A percentile compares a stretch with the other conserved stretches of the same genome.
Conservation (phyloP, 2,797 vertebrate species). For the Sebastolobus altivelis region DNA sequence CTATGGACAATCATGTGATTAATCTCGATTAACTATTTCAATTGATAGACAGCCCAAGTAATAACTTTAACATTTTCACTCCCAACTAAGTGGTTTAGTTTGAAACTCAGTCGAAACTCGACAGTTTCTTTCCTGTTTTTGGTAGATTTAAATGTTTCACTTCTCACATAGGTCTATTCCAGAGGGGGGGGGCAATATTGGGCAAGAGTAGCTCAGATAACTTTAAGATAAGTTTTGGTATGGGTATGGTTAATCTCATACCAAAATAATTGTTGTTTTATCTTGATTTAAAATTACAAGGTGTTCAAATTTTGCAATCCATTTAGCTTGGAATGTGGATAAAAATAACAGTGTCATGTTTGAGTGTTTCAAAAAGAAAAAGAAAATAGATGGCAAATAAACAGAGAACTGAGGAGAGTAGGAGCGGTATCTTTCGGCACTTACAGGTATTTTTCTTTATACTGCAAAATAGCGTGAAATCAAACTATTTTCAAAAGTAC, state of each 20-base stretch:
- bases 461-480: not conserved
- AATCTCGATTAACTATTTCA: no score
- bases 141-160: no score
- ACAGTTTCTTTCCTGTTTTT: not conserved
- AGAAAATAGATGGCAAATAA: not conserved
- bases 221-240: not conserved
- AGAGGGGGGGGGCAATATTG: not conserved
- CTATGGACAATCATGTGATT: no score
- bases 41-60: no score
- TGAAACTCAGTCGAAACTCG: not conserved
- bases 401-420: not conserved
- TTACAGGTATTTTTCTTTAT: not conserved
- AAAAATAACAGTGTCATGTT: not conserved
- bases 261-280: not conserved
- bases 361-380: not conserved
- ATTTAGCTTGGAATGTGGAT: not conserved
- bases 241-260: not conserved
- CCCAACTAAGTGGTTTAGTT: not conserved
- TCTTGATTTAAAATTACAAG: not conserved
- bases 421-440: not conserved
- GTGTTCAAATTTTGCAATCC: not conserved
- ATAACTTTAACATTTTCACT: not conserved
- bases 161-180: not conserved
- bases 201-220: not conserved
- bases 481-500: constrained; percentile 5